These are phyloP conservation scores for Amphiduros pacificus DNA, from an alignment of 2,888 invertebrate genomes.

Conservation along the genomic window DNA sequence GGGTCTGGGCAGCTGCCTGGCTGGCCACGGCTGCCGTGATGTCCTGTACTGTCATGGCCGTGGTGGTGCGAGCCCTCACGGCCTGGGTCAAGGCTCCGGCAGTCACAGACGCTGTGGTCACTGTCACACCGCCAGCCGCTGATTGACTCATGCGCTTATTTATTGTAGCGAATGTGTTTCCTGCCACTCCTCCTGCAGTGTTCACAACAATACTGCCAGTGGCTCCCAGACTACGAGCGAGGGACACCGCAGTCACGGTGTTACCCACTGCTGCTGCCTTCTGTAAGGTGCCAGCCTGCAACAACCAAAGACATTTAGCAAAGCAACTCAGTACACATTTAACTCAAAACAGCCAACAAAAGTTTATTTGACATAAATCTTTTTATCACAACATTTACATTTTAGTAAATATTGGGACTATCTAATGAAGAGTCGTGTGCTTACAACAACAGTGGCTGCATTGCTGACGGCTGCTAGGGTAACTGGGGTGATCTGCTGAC, in stretches of 20 bases:
- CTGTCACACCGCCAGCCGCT: slow-evolving; percentile 13
- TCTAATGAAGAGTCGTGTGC: too few relatives aligned
- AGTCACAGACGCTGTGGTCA: slow-evolving; percentile 4
- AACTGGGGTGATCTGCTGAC: slow-evolving; percentile 16
- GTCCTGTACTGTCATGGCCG: slow-evolving; percentile 40
- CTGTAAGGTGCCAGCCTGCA: slow-evolving; percentile 32
- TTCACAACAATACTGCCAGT: slow-evolving; percentile 47
- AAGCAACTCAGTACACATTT: too few relatives aligned
- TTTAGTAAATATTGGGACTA: too few relatives aligned
- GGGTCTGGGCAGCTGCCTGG: slow-evolving; percentile 25
- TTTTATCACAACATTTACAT: too few relatives aligned
- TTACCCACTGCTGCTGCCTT: too few relatives aligned
- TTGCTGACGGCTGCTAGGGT: slow-evolving; percentile 16
- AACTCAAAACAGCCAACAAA: too few relatives aligned
- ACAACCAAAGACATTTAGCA: background rate
- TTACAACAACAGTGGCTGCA: too few relatives aligned
- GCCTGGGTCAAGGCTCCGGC: slow-evolving; percentile 33
- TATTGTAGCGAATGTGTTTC: slow-evolving; percentile 40
- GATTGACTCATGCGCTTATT: slow-evolving; percentile 39
- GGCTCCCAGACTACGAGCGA: slow-evolving; percentile 34
- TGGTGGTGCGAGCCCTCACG: slow-evolving; percentile 5
- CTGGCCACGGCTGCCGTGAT: slow-evolving; percentile 37
- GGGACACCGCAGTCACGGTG: slow-evolving; percentile 39
- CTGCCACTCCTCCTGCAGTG: slow-evolving; percentile 28
- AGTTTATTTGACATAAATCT: too few relatives aligned